Evolutionary conservation across 1,140 invertebrate genomes (phyloP), one percentile per base, ranked within the genome.

Genomic region (Drosophila cardini): DNA sequence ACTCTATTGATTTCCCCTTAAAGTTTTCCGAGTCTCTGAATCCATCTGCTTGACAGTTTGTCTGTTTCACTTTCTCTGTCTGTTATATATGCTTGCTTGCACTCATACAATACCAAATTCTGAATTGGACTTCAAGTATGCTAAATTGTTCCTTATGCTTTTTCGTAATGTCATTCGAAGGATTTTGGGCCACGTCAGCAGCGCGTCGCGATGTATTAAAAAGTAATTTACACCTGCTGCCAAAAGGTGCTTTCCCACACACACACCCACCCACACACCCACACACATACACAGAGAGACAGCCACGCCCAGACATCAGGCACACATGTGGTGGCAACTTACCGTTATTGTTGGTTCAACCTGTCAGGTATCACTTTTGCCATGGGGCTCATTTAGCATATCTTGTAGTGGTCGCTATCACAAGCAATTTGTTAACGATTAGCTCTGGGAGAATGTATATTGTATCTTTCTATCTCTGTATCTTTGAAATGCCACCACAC

Each of bases 341-440:
- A 26, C 21, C 21, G 72, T 72, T 65, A 62, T 76, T 60, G 74
- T 15, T 48, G 62, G 45, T 57, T 43, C 48, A 56, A 63, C 58
- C 74, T 73, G 78, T 76, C 65, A 72, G 64, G 60, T 55, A 70
- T 58, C 61, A 9, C 15, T 34, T 34, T 15, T 69, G 15, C 75
- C 53, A 46, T 58, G 73, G 58, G 53, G 74, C 74, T 56, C 68
- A 62, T 64, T 69, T 62, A 62, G 30, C 73, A 68, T 78, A 78
- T 78, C 77, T 73, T 68, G 76, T 80, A 61, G 50, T 64, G 72
- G 65, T 63, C 63, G 69, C 68, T 86, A 86, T 87, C 80, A 68
- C 52, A 62, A 62, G 83, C 83, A 87, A 89, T 87, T 87, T 87
- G 83, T 87, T 87, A 87, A 72, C 84, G 84, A 87, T 87, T 87